A percentile compares a stretch with the other conserved stretches of the same genome.
phyloP scores from a whole-genome alignment of 64 coral and sea anemone species.

The Porites australiensis region DNA sequence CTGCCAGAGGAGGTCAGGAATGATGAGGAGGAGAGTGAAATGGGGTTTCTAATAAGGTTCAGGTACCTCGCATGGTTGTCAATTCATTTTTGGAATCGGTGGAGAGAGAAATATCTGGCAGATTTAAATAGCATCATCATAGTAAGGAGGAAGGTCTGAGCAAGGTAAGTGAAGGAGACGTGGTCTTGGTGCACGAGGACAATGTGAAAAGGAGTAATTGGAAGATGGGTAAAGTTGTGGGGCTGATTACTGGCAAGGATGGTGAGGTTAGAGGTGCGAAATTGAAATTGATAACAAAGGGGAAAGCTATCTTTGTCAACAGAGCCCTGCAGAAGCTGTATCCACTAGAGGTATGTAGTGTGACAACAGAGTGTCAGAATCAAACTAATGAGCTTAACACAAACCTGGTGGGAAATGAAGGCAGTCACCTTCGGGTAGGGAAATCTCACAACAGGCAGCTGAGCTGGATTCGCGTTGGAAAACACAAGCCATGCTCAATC shows the following conservation, averaged over 20 bases:
- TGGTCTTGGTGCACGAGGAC: too few relatives aligned
- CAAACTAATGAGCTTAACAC: not conserved
- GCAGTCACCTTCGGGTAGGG: not conserved
- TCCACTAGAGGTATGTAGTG: not conserved
- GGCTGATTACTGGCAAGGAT: conserved; percentile 1
- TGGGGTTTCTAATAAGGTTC: too few relatives aligned
- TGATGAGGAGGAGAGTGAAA: too few relatives aligned
- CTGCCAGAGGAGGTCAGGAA: too few relatives aligned
- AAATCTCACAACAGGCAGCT: not conserved
- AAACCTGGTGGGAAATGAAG: not conserved
- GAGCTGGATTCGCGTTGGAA: conserved; percentile 5
- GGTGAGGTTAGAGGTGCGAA: conserved; percentile 16
- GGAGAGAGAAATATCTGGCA: too few relatives aligned
- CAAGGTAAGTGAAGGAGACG: too few relatives aligned
- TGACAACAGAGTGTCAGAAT: not conserved
- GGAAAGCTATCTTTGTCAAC: conserved; percentile 22
- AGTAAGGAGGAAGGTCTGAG: too few relatives aligned
- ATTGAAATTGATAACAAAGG: conserved; percentile 12
- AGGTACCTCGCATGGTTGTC: too few relatives aligned
- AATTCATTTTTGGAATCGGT: too few relatives aligned
- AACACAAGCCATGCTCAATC: conserved; percentile 7
- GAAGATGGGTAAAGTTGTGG: not conserved
- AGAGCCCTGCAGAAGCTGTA: conserved; percentile 8
- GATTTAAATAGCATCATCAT: too few relatives aligned
- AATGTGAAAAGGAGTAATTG: too few relatives aligned